Evolutionary conservation across 2,797 vertebrate genomes (phyloP).

Genomic region (Syndactyla subalaris): DNA sequence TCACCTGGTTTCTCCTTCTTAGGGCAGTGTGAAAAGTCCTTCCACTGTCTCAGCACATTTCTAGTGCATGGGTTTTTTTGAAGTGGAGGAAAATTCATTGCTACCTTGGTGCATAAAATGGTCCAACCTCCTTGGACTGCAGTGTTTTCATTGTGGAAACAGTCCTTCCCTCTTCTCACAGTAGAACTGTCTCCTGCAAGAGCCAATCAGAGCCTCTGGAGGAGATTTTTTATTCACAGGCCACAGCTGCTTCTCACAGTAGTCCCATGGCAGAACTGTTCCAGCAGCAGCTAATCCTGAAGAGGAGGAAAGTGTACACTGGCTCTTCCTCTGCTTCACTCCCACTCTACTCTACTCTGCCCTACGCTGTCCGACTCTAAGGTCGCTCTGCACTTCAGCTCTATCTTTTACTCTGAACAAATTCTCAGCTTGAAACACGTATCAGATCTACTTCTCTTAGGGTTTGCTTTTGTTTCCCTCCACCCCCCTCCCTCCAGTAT

Average conservation of each 20-base stretch:
- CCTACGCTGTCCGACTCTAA: not conserved
- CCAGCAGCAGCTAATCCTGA: not conserved
- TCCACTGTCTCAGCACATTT: not conserved
- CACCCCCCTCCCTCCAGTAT: too few species aligned
- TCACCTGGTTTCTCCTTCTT: not conserved
- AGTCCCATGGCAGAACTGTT: not conserved
- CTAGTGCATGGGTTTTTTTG: fast-evolving
- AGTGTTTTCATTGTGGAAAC: not conserved
- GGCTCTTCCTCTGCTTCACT: not conserved
- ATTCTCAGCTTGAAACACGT: not conserved
- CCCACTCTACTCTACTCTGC: not conserved
- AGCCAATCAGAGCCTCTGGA: not conserved
- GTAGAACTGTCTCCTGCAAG: not conserved
- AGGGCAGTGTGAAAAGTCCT: not conserved
- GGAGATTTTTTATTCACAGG: not conserved
- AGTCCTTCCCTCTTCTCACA: not conserved
- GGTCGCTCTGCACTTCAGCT: not conserved
- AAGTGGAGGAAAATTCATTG: not conserved
- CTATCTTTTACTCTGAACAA: not conserved
- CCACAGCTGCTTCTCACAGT: not conserved
- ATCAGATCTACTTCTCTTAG: not conserved
- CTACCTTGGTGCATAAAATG: not conserved
- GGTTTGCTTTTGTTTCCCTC: fast-evolving
- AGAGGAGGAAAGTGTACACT: not conserved
- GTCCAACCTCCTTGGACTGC: not conserved